Evolutionary conservation across 2,113 vertebrate genomes (phyloP).

Genomic region (Esox niger): DNA sequence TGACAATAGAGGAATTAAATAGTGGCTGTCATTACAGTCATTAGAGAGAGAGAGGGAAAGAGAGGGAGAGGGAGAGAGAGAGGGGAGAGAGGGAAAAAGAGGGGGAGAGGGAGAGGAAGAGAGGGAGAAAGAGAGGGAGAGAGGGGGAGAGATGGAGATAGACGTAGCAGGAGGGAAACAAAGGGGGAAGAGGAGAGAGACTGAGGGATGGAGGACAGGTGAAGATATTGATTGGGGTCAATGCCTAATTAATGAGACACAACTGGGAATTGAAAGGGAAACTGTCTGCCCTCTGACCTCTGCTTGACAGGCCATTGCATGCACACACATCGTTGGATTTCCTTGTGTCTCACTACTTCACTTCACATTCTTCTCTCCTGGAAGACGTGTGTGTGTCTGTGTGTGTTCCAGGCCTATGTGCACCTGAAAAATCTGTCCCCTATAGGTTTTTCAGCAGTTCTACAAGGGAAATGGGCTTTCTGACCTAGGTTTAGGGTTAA

Average conservation of each 20-base stretch:
- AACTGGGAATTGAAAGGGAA: background rate
- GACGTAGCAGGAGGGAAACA: no score
- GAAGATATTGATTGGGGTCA: background rate
- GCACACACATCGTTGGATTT: background rate
- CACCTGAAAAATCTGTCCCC: no score
- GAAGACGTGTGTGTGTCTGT: no score
- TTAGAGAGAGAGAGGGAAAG: background rate
- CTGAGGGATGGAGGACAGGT: background rate
- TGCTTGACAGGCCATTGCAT: background rate
- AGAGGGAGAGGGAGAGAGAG: background rate
- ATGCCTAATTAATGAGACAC: conserved; percentile 1
- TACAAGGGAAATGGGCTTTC: no score
- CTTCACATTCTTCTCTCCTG: no score
- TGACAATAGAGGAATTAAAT: background rate
- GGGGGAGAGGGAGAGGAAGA: background rate
- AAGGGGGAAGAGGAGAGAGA: background rate
- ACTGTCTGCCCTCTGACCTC: background rate
- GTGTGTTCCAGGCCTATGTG: no score
- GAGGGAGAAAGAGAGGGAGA: background rate
- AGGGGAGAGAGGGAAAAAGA: no score
- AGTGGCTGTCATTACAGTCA: background rate
- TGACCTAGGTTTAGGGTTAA: no score
- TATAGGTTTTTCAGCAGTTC: no score
- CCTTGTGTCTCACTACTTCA: no score
- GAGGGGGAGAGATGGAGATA: background rate